Conservation (phyloP, 2,888 invertebrate species). For the Biston betularia region DNA sequence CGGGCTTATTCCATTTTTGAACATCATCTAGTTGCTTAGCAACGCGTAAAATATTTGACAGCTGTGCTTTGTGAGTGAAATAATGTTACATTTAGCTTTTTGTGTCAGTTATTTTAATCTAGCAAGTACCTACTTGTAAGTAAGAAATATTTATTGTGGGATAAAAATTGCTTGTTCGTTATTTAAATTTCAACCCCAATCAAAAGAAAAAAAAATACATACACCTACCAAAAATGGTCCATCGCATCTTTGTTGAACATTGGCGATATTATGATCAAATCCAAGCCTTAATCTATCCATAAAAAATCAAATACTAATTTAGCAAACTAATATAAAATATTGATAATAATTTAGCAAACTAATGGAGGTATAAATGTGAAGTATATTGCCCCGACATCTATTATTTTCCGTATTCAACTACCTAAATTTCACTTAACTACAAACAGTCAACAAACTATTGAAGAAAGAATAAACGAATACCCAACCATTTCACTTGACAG, state of each 20-base stretch:
- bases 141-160: no score
- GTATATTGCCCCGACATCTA: constrained; percentile 19
- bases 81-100: background rate
- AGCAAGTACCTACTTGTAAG: background rate
- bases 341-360: no score
- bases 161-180: no score
- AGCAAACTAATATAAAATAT: no score
- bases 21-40: constrained; percentile 52
- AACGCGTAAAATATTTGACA: constrained; percentile 46
- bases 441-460: background rate
- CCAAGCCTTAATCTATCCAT: no score
- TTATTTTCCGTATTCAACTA: background rate
- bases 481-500: constrained; percentile 20
- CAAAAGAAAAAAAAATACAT: no score
- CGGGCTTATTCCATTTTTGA: constrained; percentile 58
- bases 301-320: no score
- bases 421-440: background rate
- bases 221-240: no score
- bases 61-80: constrained; percentile 28
- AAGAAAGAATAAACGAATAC: background rate
- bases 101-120: background rate
- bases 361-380: no score
- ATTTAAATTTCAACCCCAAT: no score
- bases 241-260: no score
- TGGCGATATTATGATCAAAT: no score